Percentiles rank a stretch among this genome's conserved stretches.
Evolutionary conservation across 2,888 invertebrate species (phyloP).

Genomic region (Troides helena): DNA sequence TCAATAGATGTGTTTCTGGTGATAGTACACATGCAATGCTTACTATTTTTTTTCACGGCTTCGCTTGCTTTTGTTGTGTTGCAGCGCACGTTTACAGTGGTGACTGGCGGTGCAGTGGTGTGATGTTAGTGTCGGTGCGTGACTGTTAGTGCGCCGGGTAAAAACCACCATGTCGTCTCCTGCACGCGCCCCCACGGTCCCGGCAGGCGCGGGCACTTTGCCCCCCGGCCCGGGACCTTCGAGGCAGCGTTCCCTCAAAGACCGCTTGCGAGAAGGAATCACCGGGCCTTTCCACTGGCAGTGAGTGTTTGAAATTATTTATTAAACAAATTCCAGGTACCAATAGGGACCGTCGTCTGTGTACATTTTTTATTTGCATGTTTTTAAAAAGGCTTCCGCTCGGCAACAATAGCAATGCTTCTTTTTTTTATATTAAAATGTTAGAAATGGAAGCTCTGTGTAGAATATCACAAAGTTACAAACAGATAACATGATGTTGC

Average conservation of each 20-base stretch:
- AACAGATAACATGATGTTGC: neutral
- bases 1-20: conserved; percentile 36
- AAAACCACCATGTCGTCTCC: conserved; percentile 39
- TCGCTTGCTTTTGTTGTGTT: conserved; percentile 72
- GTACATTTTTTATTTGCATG: conserved; percentile 26
- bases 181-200: conserved; percentile 47
- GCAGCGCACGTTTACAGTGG: conserved; percentile 73
- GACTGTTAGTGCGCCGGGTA: conserved; percentile 47
- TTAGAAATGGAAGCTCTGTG: too few relatives aligned
- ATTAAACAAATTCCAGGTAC: conserved; percentile 23
- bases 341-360: conserved; percentile 10
- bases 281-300: conserved; percentile 90
- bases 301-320: conserved; percentile 79
- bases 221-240: conserved; percentile 81
- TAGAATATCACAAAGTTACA: neutral
- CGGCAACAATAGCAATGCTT: conserved; percentile 2
- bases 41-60: conserved; percentile 71
- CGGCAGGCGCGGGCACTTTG: conserved; percentile 70
- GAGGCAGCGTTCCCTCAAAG: conserved; percentile 87
- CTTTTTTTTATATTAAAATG: neutral
- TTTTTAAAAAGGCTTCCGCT: conserved; percentile 6
- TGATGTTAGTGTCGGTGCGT: conserved; percentile 51
- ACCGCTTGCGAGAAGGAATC: conserved; percentile 88
- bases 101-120: conserved; percentile 57
- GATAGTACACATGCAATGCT: conserved; percentile 50